These are phyloP conservation scores for Irena cyanogastra DNA, from an alignment of 2,113 vertebrate genomes.

Conservation along the genomic window DNA sequence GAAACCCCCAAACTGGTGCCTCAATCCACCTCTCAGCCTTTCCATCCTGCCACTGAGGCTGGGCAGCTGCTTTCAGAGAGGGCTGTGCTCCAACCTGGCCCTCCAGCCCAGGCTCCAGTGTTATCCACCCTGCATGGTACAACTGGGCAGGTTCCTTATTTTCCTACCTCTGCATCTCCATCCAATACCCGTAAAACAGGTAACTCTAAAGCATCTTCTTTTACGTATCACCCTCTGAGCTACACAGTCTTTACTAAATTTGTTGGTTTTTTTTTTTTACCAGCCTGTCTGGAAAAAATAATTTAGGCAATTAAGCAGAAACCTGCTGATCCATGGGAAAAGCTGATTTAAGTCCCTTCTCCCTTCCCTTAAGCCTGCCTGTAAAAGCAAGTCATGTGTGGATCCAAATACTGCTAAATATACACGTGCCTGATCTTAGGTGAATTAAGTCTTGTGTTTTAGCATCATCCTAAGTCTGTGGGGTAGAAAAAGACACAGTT, in stretches of 20 bases:
- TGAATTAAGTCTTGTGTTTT: not conserved
- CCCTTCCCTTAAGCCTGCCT: not conserved
- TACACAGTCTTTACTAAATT: not conserved
- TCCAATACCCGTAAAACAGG: slow-evolving; percentile 68
- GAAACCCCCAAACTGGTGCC: slow-evolving; percentile 66
- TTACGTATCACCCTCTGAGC: not conserved
- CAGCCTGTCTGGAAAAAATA: not conserved
- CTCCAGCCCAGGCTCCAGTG: slow-evolving; percentile 78
- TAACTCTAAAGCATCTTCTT: slow-evolving; percentile 47
- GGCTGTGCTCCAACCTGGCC: slow-evolving; percentile 72
- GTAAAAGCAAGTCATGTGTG: not conserved
- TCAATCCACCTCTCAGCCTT: slow-evolving; percentile 70
- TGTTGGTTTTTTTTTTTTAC: not conserved
- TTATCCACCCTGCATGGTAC: slow-evolving; percentile 61
- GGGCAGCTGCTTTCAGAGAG: slow-evolving; percentile 71
- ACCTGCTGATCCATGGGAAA: not conserved
- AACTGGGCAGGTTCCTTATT: slow-evolving; percentile 65
- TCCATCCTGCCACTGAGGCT: slow-evolving; percentile 61
- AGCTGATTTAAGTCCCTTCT: not conserved
- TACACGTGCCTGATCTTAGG: not conserved
- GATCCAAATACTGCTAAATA: not conserved
- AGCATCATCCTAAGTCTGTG: not conserved
- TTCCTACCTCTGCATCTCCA: slow-evolving; percentile 68
- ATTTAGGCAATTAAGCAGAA: not conserved
- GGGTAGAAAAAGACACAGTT: not conserved